A percentile compares a stretch with the other conserved stretches of the same genome.
phyloP scores from a whole-genome alignment of 35 echinoderm and acorn worm species.

The Apostichopus parvimensis region DNA sequence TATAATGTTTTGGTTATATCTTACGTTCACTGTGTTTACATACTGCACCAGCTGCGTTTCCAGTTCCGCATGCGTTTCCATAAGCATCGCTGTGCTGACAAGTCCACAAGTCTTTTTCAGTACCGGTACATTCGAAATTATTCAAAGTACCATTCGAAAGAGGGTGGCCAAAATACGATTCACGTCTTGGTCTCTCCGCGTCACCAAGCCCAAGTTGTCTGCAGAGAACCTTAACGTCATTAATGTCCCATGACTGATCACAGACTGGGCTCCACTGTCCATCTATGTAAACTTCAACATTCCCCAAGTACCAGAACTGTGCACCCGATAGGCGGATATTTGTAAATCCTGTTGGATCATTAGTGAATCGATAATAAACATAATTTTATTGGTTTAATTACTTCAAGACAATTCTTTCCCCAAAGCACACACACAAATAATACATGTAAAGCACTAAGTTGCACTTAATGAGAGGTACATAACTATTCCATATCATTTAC shows the following conservation, averaged over 20 bases:
- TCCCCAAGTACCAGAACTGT: background rate
- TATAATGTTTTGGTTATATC: background rate
- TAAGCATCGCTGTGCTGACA: background rate
- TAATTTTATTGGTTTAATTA: background rate
- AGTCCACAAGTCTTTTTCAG: background rate
- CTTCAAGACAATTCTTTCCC: background rate
- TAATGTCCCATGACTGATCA: constrained; percentile 34
- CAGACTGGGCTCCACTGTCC: constrained; percentile 30
- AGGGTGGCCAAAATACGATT: background rate
- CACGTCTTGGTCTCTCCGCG: background rate
- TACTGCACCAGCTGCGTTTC: background rate
- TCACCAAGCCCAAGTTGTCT: constrained; percentile 32
- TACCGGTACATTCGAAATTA: background rate
- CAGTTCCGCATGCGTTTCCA: background rate
- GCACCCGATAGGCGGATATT: background rate
- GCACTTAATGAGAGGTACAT: background rate
- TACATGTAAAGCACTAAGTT: background rate
- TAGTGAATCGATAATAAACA: constrained; percentile 15
- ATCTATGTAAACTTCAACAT: constrained; percentile 19
- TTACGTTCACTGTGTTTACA: background rate
- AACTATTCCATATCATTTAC: background rate
- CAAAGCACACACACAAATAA: constrained; percentile 6
- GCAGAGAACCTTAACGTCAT: constrained; percentile 21
- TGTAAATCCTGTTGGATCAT: background rate
- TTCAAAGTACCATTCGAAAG: background rate